Evolutionary conservation across 2,797 vertebrate species (phyloP).

Genomic region (Catostomus latipinnis): DNA sequence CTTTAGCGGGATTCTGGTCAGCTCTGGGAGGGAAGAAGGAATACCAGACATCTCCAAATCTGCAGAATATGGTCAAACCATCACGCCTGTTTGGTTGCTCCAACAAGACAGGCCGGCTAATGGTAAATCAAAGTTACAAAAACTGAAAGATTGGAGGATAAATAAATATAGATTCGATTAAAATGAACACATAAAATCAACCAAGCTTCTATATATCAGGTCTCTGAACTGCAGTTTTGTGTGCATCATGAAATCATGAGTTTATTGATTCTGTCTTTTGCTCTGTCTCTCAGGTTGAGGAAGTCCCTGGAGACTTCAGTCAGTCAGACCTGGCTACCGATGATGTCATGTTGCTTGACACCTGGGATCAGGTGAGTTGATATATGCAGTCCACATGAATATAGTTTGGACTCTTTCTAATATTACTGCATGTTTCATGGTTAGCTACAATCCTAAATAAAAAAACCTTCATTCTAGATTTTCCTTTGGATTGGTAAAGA

Average conservation of each 20-base stretch:
- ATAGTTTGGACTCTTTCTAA: background rate
- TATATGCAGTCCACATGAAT: background rate
- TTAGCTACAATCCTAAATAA: background rate
- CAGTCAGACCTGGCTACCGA: slow-evolving; percentile 79
- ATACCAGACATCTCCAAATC: slow-evolving; percentile 74
- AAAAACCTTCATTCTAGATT: slow-evolving; percentile 62
- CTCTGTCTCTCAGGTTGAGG: slow-evolving; percentile 70
- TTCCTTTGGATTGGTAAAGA: slow-evolving; percentile 80
- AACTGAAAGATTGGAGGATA: background rate
- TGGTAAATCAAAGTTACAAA: slow-evolving; percentile 62
- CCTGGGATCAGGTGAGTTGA: slow-evolving; percentile 71
- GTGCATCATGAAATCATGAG: too few species aligned
- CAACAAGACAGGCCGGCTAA: slow-evolving; percentile 78
- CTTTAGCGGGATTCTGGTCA: slow-evolving; percentile 74
- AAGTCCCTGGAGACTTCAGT: slow-evolving; percentile 75
- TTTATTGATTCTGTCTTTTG: too few species aligned
- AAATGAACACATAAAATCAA: too few species aligned
- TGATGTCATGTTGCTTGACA: slow-evolving; percentile 83
- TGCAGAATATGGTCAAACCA: slow-evolving; percentile 61
- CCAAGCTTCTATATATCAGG: too few species aligned
- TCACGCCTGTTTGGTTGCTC: slow-evolving; percentile 79
- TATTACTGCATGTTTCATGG: background rate
- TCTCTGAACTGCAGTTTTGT: too few species aligned
- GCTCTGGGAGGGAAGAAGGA: slow-evolving; percentile 76
- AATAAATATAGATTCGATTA: background rate